Evolutionary conservation across 30 jellyfish, hydroid and myxozoan species (phyloP), one percentile per base, ranked within the genome.

Genomic region (Cassiopea xamachana): DNA sequence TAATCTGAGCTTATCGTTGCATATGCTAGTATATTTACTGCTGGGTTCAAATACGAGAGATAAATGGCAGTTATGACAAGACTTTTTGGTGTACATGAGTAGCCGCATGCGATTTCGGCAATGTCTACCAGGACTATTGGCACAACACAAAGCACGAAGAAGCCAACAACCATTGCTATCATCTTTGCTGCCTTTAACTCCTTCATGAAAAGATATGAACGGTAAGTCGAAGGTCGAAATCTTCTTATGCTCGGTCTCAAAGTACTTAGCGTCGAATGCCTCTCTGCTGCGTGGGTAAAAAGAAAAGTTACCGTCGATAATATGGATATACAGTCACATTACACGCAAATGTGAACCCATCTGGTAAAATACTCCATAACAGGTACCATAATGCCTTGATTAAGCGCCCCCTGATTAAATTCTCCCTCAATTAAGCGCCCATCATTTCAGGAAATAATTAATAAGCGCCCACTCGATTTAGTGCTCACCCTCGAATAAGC

Each of bases 121-220:
- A 89, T 81, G 81, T 89, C 96, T 48, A 89, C 96, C 46, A 81
- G 18, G 48, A 81, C 92, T 2, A 89, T 89, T 67, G 96, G 96
- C 16, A 82, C 83, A 27, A 89, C 96, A 50, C 83, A 89, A 18
- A 89, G 50, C 16, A 73, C 69, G 74, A 89, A 89, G 72, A 89
- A 81, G 46, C 96, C 96, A 48, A 89, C 48, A 13, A 89, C 96
- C 83, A 82, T 89, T 27, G 96, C 96, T 50, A 82, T 18, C 96
- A 89, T 89, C 69, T 89, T 89, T 59, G 96, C 96, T 61, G 96
- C 96, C 73, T 82, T 89, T 44, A 89, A 85, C 48, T 89, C 96
- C 67, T 82, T 81, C 86, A 55, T 80, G 27, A 89, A 74, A 1
- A 81, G 75, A 72, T 59, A 60, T n/a, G 95, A 58, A 50, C 95